Evolutionary conservation across 2,113 vertebrate genomes (phyloP), one percentile per base, ranked within the genome.

Genomic region (Sisor rabdophorus): DNA sequence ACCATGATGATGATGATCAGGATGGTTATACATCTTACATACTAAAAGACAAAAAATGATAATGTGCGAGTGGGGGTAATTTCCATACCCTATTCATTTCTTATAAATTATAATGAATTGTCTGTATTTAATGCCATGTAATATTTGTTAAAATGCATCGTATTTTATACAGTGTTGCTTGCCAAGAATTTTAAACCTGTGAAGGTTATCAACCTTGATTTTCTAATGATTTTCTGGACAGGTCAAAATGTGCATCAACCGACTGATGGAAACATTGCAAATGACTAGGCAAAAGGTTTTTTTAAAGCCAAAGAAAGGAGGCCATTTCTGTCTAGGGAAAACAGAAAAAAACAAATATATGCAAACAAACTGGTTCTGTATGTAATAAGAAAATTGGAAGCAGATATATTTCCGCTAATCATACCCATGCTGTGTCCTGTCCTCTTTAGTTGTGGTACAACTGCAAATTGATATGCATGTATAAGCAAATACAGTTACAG

Each of bases 321-420:
- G n/a, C 22, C 10, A 11, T 48, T 48, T 13, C 12, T 44, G 44
- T 22, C n/a, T 47, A 22, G 63, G 12, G 36, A 65, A 65, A 47
- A 22, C 63, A 24, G 0, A 40, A 47, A n/a, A 40, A 24, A 36
- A 44, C 10, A 36, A 22, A 24, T 2, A n/a, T 47, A 65, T 47
- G 63, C 44, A 67, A 67, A 67, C 26, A 3, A 48, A 24, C 13
- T 24, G 48, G 40, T 26, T n/a, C 15, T 26, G 47, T 48, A 16
- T 67, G 40, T 67, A 47, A 48, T 67, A 48, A 67, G 40, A 22
- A 67, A 67, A 67, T 13, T 26, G 63, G 40, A 67, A 67, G 63
- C 63, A 24, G n/a, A 24, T 24, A 67, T 16, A 9, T 10, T 65
- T n/a, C 20, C 2, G 36, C n/a, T 47, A 47, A 40, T 24, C 8